Evolutionary conservation across 2,888 invertebrate species (phyloP).

Genomic region (Drosophila anomelani): DNA sequence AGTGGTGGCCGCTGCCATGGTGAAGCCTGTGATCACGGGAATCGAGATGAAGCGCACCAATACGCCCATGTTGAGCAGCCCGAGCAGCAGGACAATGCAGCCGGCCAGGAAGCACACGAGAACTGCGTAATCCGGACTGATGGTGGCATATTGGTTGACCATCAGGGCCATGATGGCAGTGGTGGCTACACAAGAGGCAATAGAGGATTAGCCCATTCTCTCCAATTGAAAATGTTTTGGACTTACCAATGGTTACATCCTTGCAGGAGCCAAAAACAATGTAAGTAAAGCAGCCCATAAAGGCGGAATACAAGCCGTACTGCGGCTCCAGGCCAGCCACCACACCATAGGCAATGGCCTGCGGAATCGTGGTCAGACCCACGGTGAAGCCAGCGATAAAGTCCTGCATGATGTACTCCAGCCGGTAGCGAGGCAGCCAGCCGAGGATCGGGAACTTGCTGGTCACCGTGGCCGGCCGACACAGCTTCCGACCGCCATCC

Average conservation of each 20-base stretch:
- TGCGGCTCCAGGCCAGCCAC: conserved; percentile 90
- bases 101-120: conserved; percentile 91
- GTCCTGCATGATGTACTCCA: conserved; percentile 89
- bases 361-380: conserved; percentile 92
- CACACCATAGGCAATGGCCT: conserved; percentile 92
- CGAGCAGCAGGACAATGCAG: conserved; percentile 89
- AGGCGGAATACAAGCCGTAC: conserved; percentile 97
- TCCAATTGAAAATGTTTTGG: too few relatives aligned
- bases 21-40: conserved; percentile 94
- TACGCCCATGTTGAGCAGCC: conserved; percentile 91
- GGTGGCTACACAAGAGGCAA: conserved; percentile 87
- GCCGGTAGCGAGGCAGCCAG: conserved; percentile 91
- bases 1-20: conserved; percentile 93
- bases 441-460: conserved; percentile 88
- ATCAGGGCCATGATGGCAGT: conserved; percentile 96
- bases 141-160: conserved; percentile 89
- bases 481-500: conserved; percentile 82
- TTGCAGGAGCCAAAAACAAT: conserved; percentile 94
- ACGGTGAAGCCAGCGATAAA: conserved; percentile 94
- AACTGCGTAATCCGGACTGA: conserved; percentile 89
- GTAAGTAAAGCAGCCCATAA: conserved; percentile 97
- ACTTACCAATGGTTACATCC: conserved; percentile 90
- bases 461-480: conserved; percentile 85
- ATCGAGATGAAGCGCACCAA: conserved; percentile 93
- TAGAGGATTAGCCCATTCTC: neutral